Percentiles rank a stretch among this genome's conserved stretches.
Evolutionary conservation across 1,140 invertebrate genomes (phyloP).

Genomic region (Scaptomyza graminum): DNA sequence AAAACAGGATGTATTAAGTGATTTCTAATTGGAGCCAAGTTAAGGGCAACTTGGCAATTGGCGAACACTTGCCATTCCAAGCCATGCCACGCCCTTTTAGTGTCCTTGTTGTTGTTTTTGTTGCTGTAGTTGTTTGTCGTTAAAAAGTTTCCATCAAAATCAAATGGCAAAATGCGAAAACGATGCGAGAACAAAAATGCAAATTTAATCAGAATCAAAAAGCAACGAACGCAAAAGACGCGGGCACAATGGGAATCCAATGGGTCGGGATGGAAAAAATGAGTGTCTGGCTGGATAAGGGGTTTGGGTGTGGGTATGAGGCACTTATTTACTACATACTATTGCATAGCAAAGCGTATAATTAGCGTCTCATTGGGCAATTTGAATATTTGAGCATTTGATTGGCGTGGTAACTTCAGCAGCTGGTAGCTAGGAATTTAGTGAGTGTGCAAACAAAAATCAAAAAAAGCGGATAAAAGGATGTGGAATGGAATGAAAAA

Average conservation of each 20-base stretch:
- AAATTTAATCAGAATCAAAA: conserved; percentile 16
- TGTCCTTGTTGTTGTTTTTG: background rate
- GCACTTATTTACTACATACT: background rate
- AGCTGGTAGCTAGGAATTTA: conserved; percentile 27
- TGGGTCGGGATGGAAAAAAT: background rate
- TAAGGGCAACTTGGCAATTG: conserved; percentile 1
- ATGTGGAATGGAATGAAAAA: background rate
- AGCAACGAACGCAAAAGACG: conserved; percentile 7
- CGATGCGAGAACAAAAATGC: background rate
- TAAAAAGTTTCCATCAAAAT: conserved; percentile 15
- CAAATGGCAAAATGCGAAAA: conserved; percentile 17
- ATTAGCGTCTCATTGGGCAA: conserved; percentile 66
- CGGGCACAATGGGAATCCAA: background rate
- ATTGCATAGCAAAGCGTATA: conserved; percentile 47
- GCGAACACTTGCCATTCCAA: background rate
- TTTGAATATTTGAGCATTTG: conserved; percentile 57
- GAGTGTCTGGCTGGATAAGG: conserved; percentile 3
- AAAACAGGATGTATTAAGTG: conserved; percentile 64
- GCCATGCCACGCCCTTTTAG: conserved; percentile 4
- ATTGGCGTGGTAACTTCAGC: conserved; percentile 54
- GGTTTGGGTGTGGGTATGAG: background rate
- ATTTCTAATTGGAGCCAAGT: conserved; percentile 59
- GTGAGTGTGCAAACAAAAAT: background rate
- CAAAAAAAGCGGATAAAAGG: background rate
- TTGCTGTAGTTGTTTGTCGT: background rate